Evolutionary conservation across 2,797 vertebrate genomes (phyloP).

Genomic region (Xenentodon cancila): DNA sequence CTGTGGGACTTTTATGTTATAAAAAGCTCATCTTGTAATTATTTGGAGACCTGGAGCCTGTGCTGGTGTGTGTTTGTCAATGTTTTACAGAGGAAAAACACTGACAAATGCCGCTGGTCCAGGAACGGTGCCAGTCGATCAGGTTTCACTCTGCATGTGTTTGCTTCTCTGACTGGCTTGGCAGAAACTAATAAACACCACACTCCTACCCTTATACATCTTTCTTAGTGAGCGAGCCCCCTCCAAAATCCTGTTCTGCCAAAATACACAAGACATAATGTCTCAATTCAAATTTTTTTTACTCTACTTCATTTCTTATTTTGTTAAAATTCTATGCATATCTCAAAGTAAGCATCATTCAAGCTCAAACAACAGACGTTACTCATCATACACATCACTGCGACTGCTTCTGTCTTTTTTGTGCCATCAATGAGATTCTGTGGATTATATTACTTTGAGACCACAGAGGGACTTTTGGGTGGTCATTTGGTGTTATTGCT

Average conservation of each 20-base stretch:
- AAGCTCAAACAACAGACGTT: constrained; percentile 42
- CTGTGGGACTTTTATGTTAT: constrained; percentile 33
- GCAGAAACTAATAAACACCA: constrained; percentile 82
- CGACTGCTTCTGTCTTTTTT: constrained; percentile 76
- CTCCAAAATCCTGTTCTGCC: constrained; percentile 48
- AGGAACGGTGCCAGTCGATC: constrained; percentile 72
- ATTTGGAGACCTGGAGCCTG: constrained; percentile 58
- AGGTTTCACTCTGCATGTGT: constrained; percentile 78
- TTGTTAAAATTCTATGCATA: constrained; percentile 71
- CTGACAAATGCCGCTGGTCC: constrained; percentile 46
- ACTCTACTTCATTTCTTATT: constrained; percentile 11
- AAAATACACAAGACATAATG: constrained; percentile 51
- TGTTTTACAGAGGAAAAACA: constrained; percentile 50
- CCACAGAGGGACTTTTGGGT: constrained; percentile 72
- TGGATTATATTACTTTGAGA: constrained; percentile 75
- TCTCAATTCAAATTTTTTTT: constrained; percentile 22
- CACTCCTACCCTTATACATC: constrained; percentile 65
- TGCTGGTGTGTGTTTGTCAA: constrained; percentile 68
- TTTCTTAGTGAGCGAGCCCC: constrained; percentile 41
- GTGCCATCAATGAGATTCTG: constrained; percentile 58
- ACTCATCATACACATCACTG: constrained; percentile 46
- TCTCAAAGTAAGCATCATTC: constrained; percentile 45
- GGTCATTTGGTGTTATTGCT: constrained; percentile 68
- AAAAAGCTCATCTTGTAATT: constrained; percentile 60
- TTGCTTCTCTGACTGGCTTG: constrained; percentile 72